Evolutionary conservation across 2,888 invertebrate genomes (phyloP), one percentile per base, ranked within the genome.

Genomic region (Aspidiotus rigidus): DNA sequence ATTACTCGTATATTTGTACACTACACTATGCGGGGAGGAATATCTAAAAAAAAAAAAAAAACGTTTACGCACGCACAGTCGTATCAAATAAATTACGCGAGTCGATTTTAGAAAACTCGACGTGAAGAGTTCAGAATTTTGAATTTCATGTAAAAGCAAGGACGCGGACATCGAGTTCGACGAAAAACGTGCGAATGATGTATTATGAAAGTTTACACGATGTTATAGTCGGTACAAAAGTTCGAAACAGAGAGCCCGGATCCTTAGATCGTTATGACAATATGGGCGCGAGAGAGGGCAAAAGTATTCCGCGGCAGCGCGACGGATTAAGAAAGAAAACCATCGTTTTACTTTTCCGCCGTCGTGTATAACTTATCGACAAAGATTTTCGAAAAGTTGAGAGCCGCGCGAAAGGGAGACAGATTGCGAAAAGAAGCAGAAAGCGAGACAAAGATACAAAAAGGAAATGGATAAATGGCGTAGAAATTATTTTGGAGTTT

Each of bases 401-500:
- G 17, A 55, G 17, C 56, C 9, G n/a, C 15, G 56, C 13, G n/a
- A 53, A 53, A 53, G 53, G 11, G 53, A 13, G 11, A 53, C 53
- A n/a, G n/a, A n/a, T 53, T 1, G 53, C 13, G n/a, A 53, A 53
- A n/a, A 53, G 53, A 53, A n/a, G n/a, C 11, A 53, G 11, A 53
- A 55, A n/a, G n/a, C 9, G n/a, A 55, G 56, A 17, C 53, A 8
- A 39, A 66, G 62, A 15, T 62, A 17, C 56, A 66, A 66, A 66
- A 66, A 66, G 57, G 66, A 57, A 57, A 57, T 39, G 66, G 66
- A 57, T 66, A 66, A 66, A 66, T 66, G 66, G 66, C 41, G 66
- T 57, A 66, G 66, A 66, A 66, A 66, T 66, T 66, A 66, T 66
- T 66, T 66, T 66, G 66, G 66, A 66, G 66, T 49, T 56, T n/a